These are phyloP conservation scores for Spondyliosoma cantharus DNA, from an alignment of 2,797 vertebrate genomes.

Conservation along the genomic window DNA sequence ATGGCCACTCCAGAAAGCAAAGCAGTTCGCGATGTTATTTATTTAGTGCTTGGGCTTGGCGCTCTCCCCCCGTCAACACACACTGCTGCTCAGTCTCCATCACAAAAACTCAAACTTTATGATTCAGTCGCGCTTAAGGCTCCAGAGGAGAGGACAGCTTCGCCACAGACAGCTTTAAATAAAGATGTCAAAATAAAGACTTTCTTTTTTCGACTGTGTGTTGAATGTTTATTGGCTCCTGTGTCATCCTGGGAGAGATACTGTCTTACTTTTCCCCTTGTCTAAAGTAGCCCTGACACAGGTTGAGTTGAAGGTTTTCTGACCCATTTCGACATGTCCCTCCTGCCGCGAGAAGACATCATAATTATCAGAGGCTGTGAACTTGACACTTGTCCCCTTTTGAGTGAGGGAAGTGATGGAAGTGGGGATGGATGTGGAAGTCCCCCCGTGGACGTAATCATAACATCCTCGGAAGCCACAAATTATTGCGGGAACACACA, in stretches of 20 bases:
- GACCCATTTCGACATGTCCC: conserved; percentile 41
- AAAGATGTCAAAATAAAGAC: not conserved
- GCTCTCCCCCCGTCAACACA: not conserved
- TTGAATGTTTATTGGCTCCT: conserved; percentile 32
- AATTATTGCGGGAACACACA: conserved; percentile 70
- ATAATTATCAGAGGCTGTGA: conserved; percentile 68
- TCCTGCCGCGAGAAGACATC: conserved; percentile 57
- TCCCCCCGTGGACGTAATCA: conserved; percentile 70
- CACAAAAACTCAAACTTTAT: conserved; percentile 22
- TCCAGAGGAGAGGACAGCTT: not conserved
- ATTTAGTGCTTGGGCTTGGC: conserved; percentile 16
- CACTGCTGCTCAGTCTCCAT: not conserved
- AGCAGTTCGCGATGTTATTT: conserved; percentile 9
- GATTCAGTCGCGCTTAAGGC: not conserved
- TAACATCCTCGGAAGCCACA: conserved; percentile 63
- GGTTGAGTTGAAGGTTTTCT: conserved; percentile 49
- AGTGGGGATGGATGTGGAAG: conserved; percentile 58
- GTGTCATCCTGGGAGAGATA: not conserved
- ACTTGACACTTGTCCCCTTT: conserved; percentile 73
- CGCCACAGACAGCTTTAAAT: not conserved
- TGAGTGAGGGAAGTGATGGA: conserved; percentile 70
- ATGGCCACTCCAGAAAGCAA: not conserved
- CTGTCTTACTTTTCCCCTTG: not conserved
- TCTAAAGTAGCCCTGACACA: conserved; percentile 26
- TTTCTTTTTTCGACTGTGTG: not conserved